A percentile compares a stretch with the other conserved stretches of the same genome.
Evolutionary conservation across 2,113 vertebrate genomes (phyloP).

Genomic region (Ptilorrhoa leucosticta): DNA sequence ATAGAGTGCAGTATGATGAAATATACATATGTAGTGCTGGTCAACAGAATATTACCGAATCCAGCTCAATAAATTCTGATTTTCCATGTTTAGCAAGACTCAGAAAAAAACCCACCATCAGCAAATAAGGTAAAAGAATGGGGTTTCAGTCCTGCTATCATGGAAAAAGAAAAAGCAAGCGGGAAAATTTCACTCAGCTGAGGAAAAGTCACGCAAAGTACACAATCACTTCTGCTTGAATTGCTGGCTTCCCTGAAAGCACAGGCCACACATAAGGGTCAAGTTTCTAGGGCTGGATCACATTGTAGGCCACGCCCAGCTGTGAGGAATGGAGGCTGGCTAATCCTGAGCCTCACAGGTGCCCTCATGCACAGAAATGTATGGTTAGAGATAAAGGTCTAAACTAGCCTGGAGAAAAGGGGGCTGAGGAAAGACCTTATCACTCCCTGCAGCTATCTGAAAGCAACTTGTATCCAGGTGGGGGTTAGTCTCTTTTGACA

Average conservation of each 20-base stretch:
- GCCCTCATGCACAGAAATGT: neutral
- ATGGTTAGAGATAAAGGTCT: neutral
- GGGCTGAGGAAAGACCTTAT: neutral
- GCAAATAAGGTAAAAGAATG: neutral
- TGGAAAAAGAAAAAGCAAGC: neutral
- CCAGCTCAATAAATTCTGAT: neutral
- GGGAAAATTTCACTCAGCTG: neutral
- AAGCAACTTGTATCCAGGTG: neutral
- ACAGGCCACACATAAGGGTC: accelerated
- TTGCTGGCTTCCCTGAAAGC: neutral
- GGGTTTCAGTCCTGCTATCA: neutral
- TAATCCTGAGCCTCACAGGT: neutral
- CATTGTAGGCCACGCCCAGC: neutral
- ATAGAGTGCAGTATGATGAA: neutral
- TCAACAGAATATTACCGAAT: neutral
- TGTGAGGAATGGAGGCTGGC: neutral
- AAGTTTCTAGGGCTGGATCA: neutral
- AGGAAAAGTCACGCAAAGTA: neutral
- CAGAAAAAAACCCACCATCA: neutral
- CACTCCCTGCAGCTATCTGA: neutral
- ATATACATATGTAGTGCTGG: neutral
- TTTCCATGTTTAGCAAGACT: neutral
- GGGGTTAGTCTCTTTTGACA: neutral
- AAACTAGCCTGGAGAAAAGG: neutral
- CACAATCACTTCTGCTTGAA: neutral